These are phyloP conservation scores for Bombus affinis DNA, from an alignment of 1,140 invertebrate genomes.

Conservation along the genomic window DNA sequence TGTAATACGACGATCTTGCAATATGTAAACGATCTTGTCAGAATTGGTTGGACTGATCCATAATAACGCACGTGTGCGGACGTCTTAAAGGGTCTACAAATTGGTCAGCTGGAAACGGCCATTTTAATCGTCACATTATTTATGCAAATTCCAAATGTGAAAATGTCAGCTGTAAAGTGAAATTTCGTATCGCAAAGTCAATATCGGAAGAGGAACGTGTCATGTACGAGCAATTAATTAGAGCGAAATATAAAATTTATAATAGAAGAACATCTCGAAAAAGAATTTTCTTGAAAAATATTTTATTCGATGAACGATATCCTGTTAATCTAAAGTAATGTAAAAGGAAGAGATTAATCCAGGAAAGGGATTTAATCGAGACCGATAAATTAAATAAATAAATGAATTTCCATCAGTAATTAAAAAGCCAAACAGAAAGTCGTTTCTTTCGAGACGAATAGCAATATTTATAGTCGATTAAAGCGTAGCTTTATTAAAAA, in stretches of 20 bases:
- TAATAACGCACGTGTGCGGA: neutral
- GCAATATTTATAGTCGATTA: neutral
- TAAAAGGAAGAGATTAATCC: neutral
- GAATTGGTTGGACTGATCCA: neutral
- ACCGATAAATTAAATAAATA: too few relatives aligned
- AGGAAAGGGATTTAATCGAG: neutral
- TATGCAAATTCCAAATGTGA: neutral
- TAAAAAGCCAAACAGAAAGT: too few relatives aligned
- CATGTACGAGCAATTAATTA: too few relatives aligned
- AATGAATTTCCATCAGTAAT: neutral
- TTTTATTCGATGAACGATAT: neutral
- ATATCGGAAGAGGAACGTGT: neutral
- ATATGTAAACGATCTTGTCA: neutral
- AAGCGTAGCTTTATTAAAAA: neutral
- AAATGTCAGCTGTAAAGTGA: neutral
- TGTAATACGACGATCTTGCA: constrained; percentile 3
- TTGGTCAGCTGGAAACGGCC: neutral
- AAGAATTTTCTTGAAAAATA: neutral
- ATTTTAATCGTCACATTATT: neutral
- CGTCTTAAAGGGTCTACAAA: neutral
- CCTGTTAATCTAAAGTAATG: neutral
- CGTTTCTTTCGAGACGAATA: neutral
- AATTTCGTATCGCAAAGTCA: neutral
- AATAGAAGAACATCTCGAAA: neutral
- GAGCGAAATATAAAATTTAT: neutral